Percentiles rank a stretch among this genome's conserved stretches.
These are phyloP conservation scores for Brachynemurus nebulosus DNA, from an alignment of 2,888 invertebrate genomes.

Conservation along the genomic window DNA sequence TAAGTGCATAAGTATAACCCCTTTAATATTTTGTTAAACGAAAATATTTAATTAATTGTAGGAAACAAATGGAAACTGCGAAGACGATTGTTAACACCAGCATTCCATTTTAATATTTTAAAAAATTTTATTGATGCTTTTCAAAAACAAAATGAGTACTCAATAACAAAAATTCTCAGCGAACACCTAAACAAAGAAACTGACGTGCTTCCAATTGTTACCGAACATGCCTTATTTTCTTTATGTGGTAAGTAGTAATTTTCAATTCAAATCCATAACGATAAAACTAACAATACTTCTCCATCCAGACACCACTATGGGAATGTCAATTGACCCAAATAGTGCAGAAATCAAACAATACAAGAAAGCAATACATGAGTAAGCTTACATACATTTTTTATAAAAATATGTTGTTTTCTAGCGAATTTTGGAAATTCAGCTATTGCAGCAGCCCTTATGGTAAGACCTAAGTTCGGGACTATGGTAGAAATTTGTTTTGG, in stretches of 20 bases:
- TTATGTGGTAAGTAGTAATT: background rate
- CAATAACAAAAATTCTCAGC: conserved; percentile 22
- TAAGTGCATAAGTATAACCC: too few relatives aligned
- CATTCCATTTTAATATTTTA: conserved; percentile 31
- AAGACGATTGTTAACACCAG: conserved; percentile 30
- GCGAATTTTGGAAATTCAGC: too few relatives aligned
- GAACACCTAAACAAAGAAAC: conserved; percentile 17
- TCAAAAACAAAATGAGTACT: conserved; percentile 23
- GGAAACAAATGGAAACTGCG: conserved; percentile 30
- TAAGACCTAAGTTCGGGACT: too few relatives aligned
- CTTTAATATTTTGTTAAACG: background rate
- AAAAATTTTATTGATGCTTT: conserved; percentile 27
- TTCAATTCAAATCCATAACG: background rate
- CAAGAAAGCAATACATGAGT: background rate
- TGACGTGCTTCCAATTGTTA: background rate
- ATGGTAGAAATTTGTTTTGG: too few relatives aligned
- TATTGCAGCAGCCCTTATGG: too few relatives aligned
- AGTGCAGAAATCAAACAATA: background rate
- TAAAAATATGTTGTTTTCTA: too few relatives aligned
- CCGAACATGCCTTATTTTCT: background rate
- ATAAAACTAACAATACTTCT: background rate
- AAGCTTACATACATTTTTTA: too few relatives aligned
- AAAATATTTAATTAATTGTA: conserved; percentile 20
- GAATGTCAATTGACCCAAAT: background rate
- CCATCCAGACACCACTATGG: background rate